These are phyloP conservation scores for Nothobranchius kuhntae DNA, from an alignment of 2,113 vertebrate genomes.

Conservation along the genomic window DNA sequence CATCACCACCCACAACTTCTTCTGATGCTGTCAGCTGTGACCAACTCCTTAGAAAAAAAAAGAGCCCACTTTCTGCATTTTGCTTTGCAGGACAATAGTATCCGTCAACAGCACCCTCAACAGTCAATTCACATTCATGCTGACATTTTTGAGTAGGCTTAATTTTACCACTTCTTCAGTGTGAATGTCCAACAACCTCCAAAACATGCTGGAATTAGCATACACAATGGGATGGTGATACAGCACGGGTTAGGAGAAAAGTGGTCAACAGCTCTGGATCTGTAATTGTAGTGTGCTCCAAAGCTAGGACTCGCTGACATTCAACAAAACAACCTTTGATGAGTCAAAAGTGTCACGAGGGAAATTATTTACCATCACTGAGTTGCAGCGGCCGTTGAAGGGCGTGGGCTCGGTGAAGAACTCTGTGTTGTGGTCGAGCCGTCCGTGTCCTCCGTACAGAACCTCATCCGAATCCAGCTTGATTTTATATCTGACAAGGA, in stretches of 20 bases:
- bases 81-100: slow-evolving; percentile 40
- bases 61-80: slow-evolving; percentile 23
- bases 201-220: slow-evolving; percentile 29
- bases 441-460: slow-evolving; percentile 90
- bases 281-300: slow-evolving; percentile 31
- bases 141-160: slow-evolving; percentile 50
- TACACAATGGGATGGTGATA: slow-evolving; percentile 33
- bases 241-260: slow-evolving; percentile 24
- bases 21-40: slow-evolving; percentile 48
- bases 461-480: slow-evolving; percentile 89
- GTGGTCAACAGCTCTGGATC: slow-evolving; percentile 26
- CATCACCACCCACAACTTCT: slow-evolving; percentile 43
- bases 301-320: slow-evolving; percentile 14
- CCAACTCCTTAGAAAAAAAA: slow-evolving; percentile 30
- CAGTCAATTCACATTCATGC: slow-evolving; percentile 38
- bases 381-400: slow-evolving; percentile 84
- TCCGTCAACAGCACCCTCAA: slow-evolving; percentile 49
- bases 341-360: slow-evolving; percentile 17
- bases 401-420: slow-evolving; percentile 85
- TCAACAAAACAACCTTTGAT: slow-evolving; percentile 38
- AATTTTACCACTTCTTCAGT: slow-evolving; percentile 37
- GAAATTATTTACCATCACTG: slow-evolving; percentile 82
- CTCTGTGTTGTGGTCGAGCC: slow-evolving; percentile 90
- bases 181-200: slow-evolving; percentile 19
- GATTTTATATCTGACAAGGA: slow-evolving; percentile 86